Percentiles rank a stretch among this genome's conserved stretches.
Evolutionary conservation across 1,140 invertebrate genomes (phyloP).

Genomic region (Drosophila burlai): DNA sequence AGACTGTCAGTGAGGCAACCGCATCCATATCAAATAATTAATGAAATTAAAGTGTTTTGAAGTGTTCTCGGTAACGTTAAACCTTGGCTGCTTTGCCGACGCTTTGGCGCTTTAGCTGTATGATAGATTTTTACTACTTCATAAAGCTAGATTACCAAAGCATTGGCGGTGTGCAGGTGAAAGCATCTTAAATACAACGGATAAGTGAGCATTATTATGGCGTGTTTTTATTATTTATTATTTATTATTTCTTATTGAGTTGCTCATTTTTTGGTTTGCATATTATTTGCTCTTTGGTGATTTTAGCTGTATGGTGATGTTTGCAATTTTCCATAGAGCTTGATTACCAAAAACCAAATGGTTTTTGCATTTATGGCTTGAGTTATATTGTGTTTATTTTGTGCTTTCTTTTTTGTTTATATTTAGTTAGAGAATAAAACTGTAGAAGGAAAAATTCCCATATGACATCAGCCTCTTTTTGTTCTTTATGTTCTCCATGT

Average conservation of each 20-base stretch:
- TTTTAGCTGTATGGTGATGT: constrained; percentile 85
- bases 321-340: constrained; percentile 80
- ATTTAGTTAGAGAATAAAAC: neutral
- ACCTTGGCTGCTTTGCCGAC: constrained; percentile 80
- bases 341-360: constrained; percentile 85
- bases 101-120: constrained; percentile 99
- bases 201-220: neutral
- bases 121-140: constrained; percentile 90
- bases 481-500: neutral
- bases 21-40: constrained; percentile 8
- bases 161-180: constrained; percentile 85
- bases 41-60: neutral
- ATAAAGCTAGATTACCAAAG: constrained; percentile 99
- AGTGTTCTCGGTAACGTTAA: neutral
- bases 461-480: neutral
- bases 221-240: neutral
- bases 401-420: neutral
- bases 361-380: constrained; percentile 74
- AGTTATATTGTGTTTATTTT: constrained; percentile 35
- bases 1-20: constrained; percentile 33
- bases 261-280: constrained; percentile 69
- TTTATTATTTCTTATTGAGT: constrained; percentile 26
- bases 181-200: neutral
- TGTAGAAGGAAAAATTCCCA: too few relatives aligned
- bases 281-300: constrained; percentile 85